Evolutionary conservation across 2,888 invertebrate species (phyloP).

Genomic region (Hemistola chrysoprasaria): DNA sequence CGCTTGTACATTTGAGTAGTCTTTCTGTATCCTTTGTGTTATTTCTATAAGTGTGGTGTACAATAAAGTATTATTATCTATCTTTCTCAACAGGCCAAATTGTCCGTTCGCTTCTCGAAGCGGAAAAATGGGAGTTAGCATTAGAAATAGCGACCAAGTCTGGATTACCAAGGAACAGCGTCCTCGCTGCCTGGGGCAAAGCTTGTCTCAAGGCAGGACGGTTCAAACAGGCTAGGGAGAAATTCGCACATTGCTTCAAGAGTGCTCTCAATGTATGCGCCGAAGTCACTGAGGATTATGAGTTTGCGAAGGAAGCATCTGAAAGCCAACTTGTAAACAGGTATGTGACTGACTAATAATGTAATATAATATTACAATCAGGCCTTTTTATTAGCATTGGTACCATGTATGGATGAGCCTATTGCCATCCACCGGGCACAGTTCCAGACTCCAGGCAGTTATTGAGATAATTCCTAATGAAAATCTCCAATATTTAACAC

Average conservation of each 20-base stretch:
- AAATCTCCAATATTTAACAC: too few species aligned
- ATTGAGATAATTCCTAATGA: too few species aligned
- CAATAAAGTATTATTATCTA: background rate
- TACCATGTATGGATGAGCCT: too few species aligned
- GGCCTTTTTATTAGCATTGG: too few species aligned
- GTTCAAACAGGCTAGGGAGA: constrained; percentile 88
- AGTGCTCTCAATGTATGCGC: constrained; percentile 54
- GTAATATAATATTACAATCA: too few species aligned
- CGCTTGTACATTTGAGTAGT: too few species aligned
- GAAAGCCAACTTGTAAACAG: constrained; percentile 55
- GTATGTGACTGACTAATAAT: too few species aligned
- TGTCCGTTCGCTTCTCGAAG: constrained; percentile 88
- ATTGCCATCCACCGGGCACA: too few species aligned
- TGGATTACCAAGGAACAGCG: constrained; percentile 89
- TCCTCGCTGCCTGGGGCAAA: constrained; percentile 95
- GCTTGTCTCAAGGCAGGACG: constrained; percentile 91
- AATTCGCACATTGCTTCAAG: constrained; percentile 83
- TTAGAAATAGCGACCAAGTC: constrained; percentile 93
- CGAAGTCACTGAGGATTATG: constrained; percentile 63
- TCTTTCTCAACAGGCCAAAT: constrained; percentile 74
- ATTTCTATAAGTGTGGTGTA: too few species aligned
- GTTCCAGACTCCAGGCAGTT: too few species aligned
- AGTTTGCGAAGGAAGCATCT: constrained; percentile 64
- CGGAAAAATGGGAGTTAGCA: constrained; percentile 92
- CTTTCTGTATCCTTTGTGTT: too few species aligned